These are phyloP conservation scores for Silurus meridionalis DNA, from an alignment of 2,113 vertebrate species.

Conservation along the genomic window DNA sequence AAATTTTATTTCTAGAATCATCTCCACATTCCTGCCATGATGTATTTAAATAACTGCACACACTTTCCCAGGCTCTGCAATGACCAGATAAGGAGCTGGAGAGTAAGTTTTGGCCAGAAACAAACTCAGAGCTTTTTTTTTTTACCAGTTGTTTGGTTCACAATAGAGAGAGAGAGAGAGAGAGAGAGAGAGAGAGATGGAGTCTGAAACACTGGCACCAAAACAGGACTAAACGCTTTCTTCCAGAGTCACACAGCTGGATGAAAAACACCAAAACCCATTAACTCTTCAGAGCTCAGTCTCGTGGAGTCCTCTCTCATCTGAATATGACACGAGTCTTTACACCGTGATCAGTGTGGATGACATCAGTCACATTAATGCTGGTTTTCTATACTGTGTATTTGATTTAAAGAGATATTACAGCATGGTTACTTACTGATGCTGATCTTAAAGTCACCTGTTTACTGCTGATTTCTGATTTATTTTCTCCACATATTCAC, in stretches of 20 bases:
- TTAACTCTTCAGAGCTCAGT: not conserved
- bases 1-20: not conserved
- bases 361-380: not conserved
- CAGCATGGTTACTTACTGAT: not conserved
- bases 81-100: conserved; percentile 21
- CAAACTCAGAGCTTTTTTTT: not conserved
- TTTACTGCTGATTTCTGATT: not conserved
- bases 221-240: conserved; percentile 1
- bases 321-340: not conserved
- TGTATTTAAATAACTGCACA: not conserved
- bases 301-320: not conserved
- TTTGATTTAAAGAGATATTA: not conserved
- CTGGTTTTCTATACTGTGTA: not conserved
- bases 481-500: not conserved
- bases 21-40: not conserved
- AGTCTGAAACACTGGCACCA: conserved; percentile 16
- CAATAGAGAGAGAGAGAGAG: not conserved
- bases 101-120: not conserved
- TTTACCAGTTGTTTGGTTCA: not conserved
- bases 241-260: not conserved
- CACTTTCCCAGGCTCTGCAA: not conserved
- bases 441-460: too few relatives aligned
- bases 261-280: not conserved
- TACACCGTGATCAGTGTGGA: not conserved
- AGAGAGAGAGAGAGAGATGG: not conserved